Evolutionary conservation across 1,140 invertebrate genomes (phyloP).

Genomic region (Branchinecta lindahli): DNA sequence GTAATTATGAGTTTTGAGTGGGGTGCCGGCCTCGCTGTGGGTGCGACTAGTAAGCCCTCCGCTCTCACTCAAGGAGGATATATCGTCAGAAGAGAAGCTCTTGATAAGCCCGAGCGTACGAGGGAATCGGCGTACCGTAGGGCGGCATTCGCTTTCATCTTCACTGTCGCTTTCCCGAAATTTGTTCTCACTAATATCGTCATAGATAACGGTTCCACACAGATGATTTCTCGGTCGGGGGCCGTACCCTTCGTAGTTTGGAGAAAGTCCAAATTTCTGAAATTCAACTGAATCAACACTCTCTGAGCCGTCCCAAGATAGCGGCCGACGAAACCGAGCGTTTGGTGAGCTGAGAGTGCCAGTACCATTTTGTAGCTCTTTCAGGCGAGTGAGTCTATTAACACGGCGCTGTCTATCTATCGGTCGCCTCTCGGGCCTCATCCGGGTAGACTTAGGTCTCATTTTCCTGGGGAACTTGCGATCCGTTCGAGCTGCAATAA

Average conservation of each 20-base stretch:
- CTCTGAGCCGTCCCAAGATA: constrained; percentile 5
- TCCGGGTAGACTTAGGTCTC: not conserved
- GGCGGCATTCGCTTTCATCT: not conserved
- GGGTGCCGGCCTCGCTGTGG: not conserved
- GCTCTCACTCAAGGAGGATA: not conserved
- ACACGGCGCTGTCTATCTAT: not conserved
- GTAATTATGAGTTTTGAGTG: not conserved
- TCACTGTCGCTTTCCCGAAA: not conserved
- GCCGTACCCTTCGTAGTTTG: not conserved
- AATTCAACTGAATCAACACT: constrained; percentile 8
- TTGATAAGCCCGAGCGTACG: not conserved
- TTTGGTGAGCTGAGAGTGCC: not conserved
- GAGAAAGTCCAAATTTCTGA: not conserved
- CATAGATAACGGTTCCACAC: constrained; percentile 5
- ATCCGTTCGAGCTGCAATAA: not conserved
- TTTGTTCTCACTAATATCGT: constrained; percentile 7
- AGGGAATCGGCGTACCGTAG: not conserved
- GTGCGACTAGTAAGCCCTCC: not conserved
- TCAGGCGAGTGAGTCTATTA: constrained; percentile 4
- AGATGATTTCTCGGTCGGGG: not conserved
- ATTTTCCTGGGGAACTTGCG: not conserved
- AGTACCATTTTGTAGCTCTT: not conserved
- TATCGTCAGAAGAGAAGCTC: not conserved
- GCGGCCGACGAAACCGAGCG: not conserved
- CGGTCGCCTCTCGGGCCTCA: not conserved